These are phyloP conservation scores for Alectura lathami DNA, from an alignment of 2,113 vertebrate species.

Conservation along the genomic window DNA sequence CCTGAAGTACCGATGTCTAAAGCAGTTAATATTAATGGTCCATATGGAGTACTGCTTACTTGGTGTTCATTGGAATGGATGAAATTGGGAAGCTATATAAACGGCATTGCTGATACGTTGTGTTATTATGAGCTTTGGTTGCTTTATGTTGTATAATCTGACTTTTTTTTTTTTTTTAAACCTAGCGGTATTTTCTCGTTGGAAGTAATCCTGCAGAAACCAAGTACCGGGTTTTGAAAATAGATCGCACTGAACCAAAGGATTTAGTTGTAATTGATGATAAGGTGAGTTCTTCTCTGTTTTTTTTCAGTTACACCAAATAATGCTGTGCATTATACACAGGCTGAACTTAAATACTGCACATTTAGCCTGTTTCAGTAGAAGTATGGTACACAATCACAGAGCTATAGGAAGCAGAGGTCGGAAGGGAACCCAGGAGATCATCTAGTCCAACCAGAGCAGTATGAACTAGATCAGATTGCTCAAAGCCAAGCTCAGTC, in stretches of 20 bases:
- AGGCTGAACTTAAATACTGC: neutral
- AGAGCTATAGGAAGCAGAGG: neutral
- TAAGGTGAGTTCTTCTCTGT: slow-evolving; percentile 79
- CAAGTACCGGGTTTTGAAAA: slow-evolving; percentile 93
- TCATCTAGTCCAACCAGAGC: neutral
- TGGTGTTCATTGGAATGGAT: neutral
- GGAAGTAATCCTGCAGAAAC: slow-evolving; percentile 95
- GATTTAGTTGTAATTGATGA: slow-evolving; percentile 96
- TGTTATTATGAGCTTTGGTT: neutral
- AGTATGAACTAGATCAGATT: neutral
- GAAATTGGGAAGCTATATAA: neutral
- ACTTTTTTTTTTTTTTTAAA: slow-evolving; percentile 14
- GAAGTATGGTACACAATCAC: neutral
- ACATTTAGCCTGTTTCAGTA: neutral
- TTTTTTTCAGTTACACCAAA: neutral
- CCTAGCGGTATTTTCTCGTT: slow-evolving; percentile 93
- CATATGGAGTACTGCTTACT: neutral
- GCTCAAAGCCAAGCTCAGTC: neutral
- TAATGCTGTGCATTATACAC: neutral
- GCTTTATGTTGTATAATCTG: neutral
- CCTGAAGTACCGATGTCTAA: neutral
- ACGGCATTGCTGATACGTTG: neutral
- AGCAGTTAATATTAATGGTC: neutral
- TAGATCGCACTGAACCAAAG: slow-evolving; percentile 94
- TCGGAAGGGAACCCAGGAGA: neutral